Evolutionary conservation across 2,113 vertebrate genomes (phyloP), one percentile per base, ranked within the genome.

Genomic region (Triplophysa rosa): DNA sequence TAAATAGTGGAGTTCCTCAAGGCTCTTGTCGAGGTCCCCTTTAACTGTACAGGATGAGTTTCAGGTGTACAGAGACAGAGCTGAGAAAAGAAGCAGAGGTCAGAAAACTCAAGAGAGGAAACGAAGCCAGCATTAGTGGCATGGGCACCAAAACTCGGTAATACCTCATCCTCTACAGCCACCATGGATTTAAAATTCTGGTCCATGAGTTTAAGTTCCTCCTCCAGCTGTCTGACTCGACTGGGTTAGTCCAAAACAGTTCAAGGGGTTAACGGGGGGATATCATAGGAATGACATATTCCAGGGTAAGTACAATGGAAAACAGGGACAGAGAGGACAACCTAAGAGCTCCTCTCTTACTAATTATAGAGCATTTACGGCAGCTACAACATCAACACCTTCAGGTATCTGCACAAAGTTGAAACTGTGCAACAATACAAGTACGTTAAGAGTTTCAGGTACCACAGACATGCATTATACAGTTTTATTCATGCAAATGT

Each of bases 151-250:
- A 61, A 78, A 59, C 70, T 42, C 23, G 33, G 68, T 85, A 92
- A 93, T 99, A 99, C 97, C 97, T 99, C 95, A 92, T 99, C 97
- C 89, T 98, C 97, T 88, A 95, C 94, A 90, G 94, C 95, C 94
- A 96, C 95, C 94, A 97, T 93, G 88, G 95, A 95, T 94, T 99
- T 99, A 92, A 98, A 88, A 90, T 93, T 93, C 92, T 97, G 96
- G 90, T 99, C 97, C 97, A 98, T 96, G 87, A 96, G 94, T 90
- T 92, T 93, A 83, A 98, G 95, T 87, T 98, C 95, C 87, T 97
- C 95, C 90, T 97, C 96, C 91, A 98, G 91, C 83, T 97, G 94
- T 90, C 95, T 94, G 90, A 92, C 88, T 84, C 95, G 95, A 89
- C 98, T 99, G 90, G 86, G 92, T 93, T 92, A 92, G 89, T 92